These are phyloP conservation scores for Euspilapteryx auroguttella DNA, from an alignment of 2,888 invertebrate species.

Conservation along the genomic window DNA sequence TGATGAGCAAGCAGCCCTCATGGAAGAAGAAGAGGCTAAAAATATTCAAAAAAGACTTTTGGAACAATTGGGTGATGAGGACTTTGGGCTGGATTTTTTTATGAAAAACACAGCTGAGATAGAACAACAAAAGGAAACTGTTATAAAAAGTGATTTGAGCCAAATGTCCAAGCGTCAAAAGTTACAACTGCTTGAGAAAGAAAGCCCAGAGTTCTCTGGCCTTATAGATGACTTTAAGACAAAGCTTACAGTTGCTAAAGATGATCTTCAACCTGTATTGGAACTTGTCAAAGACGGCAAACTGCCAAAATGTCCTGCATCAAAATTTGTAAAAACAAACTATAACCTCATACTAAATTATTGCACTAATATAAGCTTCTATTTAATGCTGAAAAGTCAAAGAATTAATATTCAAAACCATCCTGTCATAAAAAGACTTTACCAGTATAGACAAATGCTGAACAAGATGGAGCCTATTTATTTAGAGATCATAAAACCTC, in stretches of 20 bases:
- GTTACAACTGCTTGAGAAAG: slow-evolving; percentile 74
- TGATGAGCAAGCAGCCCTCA: slow-evolving; percentile 71
- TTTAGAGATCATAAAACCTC: slow-evolving; percentile 66
- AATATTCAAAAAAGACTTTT: slow-evolving; percentile 76
- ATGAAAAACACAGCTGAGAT: slow-evolving; percentile 30
- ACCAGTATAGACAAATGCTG: slow-evolving; percentile 77
- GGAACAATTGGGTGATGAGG: slow-evolving; percentile 77
- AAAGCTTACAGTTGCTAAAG: slow-evolving; percentile 66
- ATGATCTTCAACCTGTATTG: slow-evolving; percentile 68
- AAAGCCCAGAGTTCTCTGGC: slow-evolving; percentile 84
- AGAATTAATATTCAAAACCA: slow-evolving; percentile 75
- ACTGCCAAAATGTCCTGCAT: slow-evolving; percentile 66
- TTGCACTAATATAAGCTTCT: slow-evolving; percentile 83
- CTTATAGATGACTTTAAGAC: slow-evolving; percentile 79
- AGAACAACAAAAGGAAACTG: slow-evolving; percentile 44
- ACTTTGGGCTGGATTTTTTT: slow-evolving; percentile 68
- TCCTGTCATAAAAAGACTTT: slow-evolving; percentile 85
- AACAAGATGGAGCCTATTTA: slow-evolving; percentile 73
- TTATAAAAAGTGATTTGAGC: slow-evolving; percentile 75
- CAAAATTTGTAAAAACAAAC: slow-evolving; percentile 72
- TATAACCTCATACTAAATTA: slow-evolving; percentile 76
- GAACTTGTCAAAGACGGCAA: slow-evolving; percentile 63
- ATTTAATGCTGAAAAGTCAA: slow-evolving; percentile 80
- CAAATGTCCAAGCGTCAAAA: slow-evolving; percentile 77
- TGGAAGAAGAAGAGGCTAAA: slow-evolving; percentile 83